Conservation (phyloP, 2,113 vertebrate species). For the Rissa tridactyla region DNA sequence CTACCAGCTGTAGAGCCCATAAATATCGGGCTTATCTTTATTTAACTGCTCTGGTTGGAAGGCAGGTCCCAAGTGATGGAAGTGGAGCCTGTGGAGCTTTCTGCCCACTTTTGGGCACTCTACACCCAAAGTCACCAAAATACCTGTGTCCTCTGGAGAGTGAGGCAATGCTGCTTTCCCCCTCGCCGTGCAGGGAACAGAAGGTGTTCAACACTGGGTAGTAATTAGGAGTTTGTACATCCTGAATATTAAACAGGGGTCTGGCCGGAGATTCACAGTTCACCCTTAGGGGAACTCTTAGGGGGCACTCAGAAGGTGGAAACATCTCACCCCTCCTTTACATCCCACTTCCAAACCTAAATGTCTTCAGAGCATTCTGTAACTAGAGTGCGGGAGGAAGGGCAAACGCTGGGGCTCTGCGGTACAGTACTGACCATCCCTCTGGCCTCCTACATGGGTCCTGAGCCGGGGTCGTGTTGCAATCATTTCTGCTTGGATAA, state of each 20-base stretch:
- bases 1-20: not conserved
- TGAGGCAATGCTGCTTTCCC: fast-evolving
- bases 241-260: not conserved
- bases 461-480: not conserved
- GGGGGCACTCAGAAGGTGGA: not conserved
- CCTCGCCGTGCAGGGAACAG: not conserved
- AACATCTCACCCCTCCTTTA: not conserved
- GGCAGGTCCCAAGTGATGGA: not conserved
- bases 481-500: not conserved
- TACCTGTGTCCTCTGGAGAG: not conserved
- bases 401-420: fast-evolving
- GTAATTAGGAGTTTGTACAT: not conserved
- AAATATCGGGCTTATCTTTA: not conserved
- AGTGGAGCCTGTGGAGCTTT: not conserved
- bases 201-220: not conserved
- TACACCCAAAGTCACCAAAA: not conserved
- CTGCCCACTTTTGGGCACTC: not conserved
- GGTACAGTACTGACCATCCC: not conserved
- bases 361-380: not conserved
- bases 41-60: not conserved
- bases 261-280: not conserved
- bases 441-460: not conserved
- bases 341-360: not conserved
- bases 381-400: not conserved
- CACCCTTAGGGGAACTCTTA: not conserved